Conservation (phyloP, 2,113 vertebrate genomes). For the Sakesphorus luctuosus region DNA sequence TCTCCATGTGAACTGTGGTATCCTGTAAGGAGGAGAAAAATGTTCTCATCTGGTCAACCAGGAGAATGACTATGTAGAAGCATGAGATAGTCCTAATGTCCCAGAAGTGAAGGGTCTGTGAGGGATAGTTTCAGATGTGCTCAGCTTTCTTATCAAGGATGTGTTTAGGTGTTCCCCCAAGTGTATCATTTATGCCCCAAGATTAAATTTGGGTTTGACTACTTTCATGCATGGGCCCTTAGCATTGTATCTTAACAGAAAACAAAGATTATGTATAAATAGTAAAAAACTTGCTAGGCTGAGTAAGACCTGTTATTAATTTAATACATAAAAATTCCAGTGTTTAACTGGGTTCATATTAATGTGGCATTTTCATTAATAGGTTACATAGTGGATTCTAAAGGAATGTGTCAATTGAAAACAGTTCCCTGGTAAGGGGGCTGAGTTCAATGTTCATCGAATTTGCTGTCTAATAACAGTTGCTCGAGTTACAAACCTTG, state of each 20-base stretch:
- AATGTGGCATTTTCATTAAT: not conserved
- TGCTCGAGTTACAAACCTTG: not conserved
- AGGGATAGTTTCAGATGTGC: not conserved
- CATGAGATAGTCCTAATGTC: not conserved
- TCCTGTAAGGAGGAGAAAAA: not conserved
- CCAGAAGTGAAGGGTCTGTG: not conserved
- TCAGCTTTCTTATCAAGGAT: not conserved
- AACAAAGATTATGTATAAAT: not conserved
- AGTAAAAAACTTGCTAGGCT: not conserved
- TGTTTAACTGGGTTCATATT: constrained; percentile 23
- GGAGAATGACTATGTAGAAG: not conserved
- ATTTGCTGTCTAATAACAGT: not conserved
- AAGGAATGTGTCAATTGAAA: constrained; percentile 1
- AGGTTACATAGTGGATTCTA: not conserved
- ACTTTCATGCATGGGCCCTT: not conserved
- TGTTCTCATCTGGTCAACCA: not conserved
- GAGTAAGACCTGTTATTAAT: not conserved
- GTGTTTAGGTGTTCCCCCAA: not conserved
- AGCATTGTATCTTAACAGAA: not conserved
- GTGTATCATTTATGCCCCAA: not conserved
- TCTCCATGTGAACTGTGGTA: not conserved
- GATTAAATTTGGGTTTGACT: not conserved
- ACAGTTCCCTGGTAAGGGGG: not conserved
- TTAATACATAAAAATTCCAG: not conserved
- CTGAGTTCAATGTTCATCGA: not conserved